These are phyloP conservation scores for Cichladusa arquata DNA, from an alignment of 2,113 vertebrate species.

Conservation along the genomic window DNA sequence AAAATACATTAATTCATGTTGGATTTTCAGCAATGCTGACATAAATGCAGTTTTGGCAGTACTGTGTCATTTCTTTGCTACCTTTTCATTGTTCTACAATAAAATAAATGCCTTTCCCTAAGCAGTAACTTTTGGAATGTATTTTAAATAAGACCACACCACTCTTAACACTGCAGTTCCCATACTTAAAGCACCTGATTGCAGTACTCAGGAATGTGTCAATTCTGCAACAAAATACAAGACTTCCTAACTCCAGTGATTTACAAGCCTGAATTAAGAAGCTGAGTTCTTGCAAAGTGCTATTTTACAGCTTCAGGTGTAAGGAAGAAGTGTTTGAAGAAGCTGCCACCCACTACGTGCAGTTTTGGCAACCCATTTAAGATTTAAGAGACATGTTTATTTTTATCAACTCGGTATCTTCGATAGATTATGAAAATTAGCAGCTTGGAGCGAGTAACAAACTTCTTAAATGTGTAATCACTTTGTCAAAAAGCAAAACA, in stretches of 20 bases:
- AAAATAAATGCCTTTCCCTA: not conserved
- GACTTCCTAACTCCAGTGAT: not conserved
- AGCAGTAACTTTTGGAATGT: not conserved
- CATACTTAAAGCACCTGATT: not conserved
- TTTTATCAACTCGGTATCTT: constrained; percentile 24
- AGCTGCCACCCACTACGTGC: not conserved
- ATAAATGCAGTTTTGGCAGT: not conserved
- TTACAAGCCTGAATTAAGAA: not conserved
- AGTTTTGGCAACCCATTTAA: constrained; percentile 11
- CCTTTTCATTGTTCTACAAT: not conserved
- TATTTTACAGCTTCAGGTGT: constrained; percentile 32
- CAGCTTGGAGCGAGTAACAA: not conserved
- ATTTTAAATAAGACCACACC: not conserved
- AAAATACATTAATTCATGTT: not conserved
- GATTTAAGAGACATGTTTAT: not conserved
- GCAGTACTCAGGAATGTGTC: not conserved
- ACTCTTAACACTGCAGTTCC: not conserved
- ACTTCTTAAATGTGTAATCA: not conserved
- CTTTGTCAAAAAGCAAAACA: constrained; percentile 39
- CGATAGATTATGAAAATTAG: constrained; percentile 1
- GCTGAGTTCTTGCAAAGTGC: not conserved
- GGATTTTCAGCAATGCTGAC: not conserved
- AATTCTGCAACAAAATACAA: not conserved
- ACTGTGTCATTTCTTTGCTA: not conserved
- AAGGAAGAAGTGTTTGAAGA: not conserved